These are phyloP conservation scores for Larimichthys crocea DNA, from an alignment of 2,113 vertebrate species.

Conservation along the genomic window DNA sequence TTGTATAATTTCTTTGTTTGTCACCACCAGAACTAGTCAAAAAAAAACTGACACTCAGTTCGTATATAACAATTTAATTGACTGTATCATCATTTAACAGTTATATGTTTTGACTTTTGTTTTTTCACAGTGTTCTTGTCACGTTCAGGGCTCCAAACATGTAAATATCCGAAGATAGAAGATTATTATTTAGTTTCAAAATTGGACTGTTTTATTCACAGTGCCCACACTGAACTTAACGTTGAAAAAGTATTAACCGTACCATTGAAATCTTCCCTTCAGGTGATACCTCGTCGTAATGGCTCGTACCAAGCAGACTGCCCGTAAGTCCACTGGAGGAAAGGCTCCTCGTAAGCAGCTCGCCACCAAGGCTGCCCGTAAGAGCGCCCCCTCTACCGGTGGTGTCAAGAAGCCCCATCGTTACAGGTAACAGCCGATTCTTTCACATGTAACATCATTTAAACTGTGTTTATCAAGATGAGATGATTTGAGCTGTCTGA, in stretches of 20 bases:
- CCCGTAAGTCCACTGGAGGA: conserved; percentile 93
- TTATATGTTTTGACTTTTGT: background rate
- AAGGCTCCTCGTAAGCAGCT: conserved; percentile 94
- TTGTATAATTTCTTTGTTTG: too few relatives aligned
- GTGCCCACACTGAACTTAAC: background rate
- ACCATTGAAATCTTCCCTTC: background rate
- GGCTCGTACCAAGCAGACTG: conserved; percentile 94
- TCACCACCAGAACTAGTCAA: too few relatives aligned
- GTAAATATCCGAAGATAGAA: background rate
- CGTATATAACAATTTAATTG: background rate
- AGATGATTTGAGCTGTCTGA: too few relatives aligned
- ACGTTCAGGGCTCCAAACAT: background rate
- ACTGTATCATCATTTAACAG: background rate
- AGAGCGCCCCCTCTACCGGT: conserved; percentile 92
- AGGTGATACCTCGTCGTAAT: conserved; percentile 80
- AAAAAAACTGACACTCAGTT: background rate
- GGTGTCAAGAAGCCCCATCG: conserved; percentile 94
- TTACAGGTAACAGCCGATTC: conserved; percentile 83
- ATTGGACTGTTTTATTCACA: background rate
- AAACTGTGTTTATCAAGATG: background rate
- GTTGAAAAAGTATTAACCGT: background rate
- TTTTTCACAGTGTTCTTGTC: background rate
- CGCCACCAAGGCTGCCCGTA: conserved; percentile 92
- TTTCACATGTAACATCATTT: background rate
- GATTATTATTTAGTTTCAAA: background rate